phyloP scores from a whole-genome alignment of 2,113 vertebrate species.

The Sinocyclocheilus grahami region DNA sequence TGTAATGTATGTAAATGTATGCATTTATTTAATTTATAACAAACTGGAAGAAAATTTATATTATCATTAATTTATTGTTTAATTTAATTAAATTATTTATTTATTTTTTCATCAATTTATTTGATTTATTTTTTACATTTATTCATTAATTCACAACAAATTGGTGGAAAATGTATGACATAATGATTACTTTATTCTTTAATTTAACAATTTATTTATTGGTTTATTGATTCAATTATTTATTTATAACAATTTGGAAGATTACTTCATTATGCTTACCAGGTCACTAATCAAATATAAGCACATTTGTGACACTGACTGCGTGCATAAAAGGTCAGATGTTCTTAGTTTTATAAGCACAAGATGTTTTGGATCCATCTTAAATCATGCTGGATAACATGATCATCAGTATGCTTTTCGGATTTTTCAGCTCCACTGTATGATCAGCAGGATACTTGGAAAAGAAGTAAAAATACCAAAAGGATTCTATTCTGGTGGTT shows the following conservation, averaged over 20 bases:
- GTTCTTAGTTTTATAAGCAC: not conserved
- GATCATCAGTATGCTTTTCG: not conserved
- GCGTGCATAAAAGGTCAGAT: not conserved
- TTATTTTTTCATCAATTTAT: too few relatives aligned
- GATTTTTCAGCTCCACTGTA: not conserved
- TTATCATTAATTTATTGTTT: too few relatives aligned
- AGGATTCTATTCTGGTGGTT: not conserved
- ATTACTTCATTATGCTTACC: not conserved
- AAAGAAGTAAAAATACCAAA: slow-evolving; percentile 20
- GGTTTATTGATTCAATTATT: too few relatives aligned
- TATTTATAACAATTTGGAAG: not conserved
- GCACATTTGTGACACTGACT: not conserved
- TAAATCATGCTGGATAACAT: not conserved
- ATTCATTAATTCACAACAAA: too few relatives aligned
- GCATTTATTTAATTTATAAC: too few relatives aligned
- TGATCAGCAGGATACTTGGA: not conserved
- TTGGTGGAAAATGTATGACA: too few relatives aligned
- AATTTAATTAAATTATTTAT: too few relatives aligned
- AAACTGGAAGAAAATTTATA: too few relatives aligned
- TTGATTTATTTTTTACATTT: too few relatives aligned
- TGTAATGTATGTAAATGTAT: too few relatives aligned
- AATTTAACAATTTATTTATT: too few relatives aligned
- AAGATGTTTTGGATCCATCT: not conserved
- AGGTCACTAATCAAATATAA: not conserved
- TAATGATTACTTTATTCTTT: too few relatives aligned